Evolutionary conservation across 1,140 invertebrate genomes (phyloP).

Genomic region (Drosophila leontia): DNA sequence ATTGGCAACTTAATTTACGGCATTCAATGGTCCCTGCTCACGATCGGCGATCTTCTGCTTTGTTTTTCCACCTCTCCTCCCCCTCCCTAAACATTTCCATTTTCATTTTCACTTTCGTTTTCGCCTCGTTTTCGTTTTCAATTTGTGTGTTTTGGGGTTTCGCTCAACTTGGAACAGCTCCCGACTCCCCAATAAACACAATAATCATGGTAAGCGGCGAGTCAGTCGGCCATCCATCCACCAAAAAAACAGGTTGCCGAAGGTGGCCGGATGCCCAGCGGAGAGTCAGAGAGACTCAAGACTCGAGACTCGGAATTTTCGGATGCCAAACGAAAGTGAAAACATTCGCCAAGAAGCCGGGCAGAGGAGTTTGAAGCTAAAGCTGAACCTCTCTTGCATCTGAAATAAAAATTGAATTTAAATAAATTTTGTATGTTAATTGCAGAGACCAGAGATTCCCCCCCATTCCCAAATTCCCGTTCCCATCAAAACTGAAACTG

Average conservation of each 20-base stretch:
- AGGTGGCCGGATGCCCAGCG: constrained; percentile 47
- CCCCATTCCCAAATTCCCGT: background rate
- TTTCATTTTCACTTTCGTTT: constrained; percentile 37
- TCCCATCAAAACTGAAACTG: constrained; percentile 34
- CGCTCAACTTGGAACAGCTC: constrained; percentile 25
- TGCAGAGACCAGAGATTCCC: constrained; percentile 32
- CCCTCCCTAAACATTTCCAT: constrained; percentile 70
- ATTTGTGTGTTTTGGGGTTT: constrained; percentile 73
- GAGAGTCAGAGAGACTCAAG: background rate
- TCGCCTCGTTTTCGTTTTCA: constrained; percentile 62
- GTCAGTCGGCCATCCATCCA: constrained; percentile 59
- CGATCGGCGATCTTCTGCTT: constrained; percentile 80
- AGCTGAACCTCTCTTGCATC: background rate
- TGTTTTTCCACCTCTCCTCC: constrained; percentile 47
- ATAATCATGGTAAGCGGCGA: constrained; percentile 80
- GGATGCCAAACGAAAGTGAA: constrained; percentile 80
- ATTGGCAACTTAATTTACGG: constrained; percentile 79
- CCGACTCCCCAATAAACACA: constrained; percentile 70
- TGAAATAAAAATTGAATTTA: constrained; percentile 79
- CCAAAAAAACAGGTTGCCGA: constrained; percentile 46
- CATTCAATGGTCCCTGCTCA: constrained; percentile 48
- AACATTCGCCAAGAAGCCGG: constrained; percentile 68
- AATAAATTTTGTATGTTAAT: constrained; percentile 83
- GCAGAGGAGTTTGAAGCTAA: constrained; percentile 5
- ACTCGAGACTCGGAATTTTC: constrained; percentile 53